These are phyloP conservation scores for Nephotettix cincticeps DNA, from an alignment of 1,140 invertebrate species.

Conservation along the genomic window DNA sequence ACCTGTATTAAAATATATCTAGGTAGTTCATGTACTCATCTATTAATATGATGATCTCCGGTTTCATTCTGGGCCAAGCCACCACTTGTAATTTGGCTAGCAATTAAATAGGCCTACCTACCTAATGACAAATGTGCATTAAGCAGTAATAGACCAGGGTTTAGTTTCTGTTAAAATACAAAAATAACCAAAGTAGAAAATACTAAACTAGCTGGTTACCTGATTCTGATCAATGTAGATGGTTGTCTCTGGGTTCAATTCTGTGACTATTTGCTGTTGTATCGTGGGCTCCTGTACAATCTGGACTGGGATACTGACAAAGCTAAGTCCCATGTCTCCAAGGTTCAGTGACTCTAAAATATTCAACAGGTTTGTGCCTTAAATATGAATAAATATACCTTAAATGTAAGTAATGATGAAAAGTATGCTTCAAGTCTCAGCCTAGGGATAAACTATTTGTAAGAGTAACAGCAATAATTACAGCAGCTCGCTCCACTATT, in stretches of 20 bases:
- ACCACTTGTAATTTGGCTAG: neutral
- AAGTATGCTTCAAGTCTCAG: neutral
- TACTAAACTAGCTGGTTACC: neutral
- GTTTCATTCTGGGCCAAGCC: neutral
- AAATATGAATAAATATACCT: neutral
- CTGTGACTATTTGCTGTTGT: neutral
- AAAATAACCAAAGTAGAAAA: neutral
- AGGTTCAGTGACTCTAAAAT: neutral
- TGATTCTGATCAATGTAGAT: constrained; percentile 3
- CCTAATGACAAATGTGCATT: neutral
- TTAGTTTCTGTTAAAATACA: neutral
- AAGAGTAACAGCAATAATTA: neutral
- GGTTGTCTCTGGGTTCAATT: neutral
- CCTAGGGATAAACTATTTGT: neutral
- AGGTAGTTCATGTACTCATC: too few relatives aligned
- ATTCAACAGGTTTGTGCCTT: neutral
- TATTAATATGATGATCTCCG: neutral
- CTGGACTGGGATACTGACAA: neutral
- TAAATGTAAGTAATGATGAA: neutral
- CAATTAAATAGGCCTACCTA: neutral
- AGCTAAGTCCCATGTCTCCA: neutral
- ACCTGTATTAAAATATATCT: too few relatives aligned
- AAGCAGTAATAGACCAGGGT: neutral
- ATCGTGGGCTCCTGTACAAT: neutral
- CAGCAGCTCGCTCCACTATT: neutral